These are phyloP conservation scores for Neuroterus valhalla DNA, from an alignment of 1,140 invertebrate species.

Conservation along the genomic window DNA sequence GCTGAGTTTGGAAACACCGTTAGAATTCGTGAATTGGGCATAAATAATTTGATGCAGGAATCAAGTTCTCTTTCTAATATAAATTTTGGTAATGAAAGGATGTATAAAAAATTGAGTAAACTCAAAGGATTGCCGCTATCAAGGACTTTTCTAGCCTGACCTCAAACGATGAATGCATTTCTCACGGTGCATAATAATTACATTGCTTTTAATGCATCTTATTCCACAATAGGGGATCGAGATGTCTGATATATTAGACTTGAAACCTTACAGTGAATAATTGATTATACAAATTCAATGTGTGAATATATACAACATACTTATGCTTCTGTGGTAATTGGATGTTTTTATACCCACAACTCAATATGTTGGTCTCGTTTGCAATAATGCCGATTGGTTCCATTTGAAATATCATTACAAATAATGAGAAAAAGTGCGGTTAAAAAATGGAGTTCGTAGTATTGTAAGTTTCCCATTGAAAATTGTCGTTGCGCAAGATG, in stretches of 20 bases:
- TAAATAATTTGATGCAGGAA: too few relatives aligned
- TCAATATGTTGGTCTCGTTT: background rate
- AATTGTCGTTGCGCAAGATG: constrained; percentile 4
- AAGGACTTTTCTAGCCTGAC: background rate
- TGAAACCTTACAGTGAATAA: background rate
- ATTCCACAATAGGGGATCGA: background rate
- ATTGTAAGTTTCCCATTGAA: constrained; percentile 4
- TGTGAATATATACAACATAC: background rate
- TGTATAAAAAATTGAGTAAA: background rate
- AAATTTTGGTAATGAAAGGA: background rate
- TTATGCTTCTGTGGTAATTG: background rate
- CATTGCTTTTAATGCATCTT: background rate
- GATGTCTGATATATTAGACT: background rate
- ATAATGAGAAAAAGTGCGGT: background rate
- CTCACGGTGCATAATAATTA: constrained; percentile 27
- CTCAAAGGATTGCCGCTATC: background rate
- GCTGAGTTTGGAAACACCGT: too few relatives aligned
- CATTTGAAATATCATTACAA: constrained; percentile 15
- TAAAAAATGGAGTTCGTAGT: background rate
- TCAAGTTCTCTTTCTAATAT: too few relatives aligned
- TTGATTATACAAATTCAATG: background rate
- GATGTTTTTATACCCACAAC: background rate
- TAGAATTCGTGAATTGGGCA: too few relatives aligned
- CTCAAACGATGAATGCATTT: constrained; percentile 18
- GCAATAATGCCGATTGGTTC: constrained; percentile 3